Base-by-base conservation (phyloP, 2,113 vertebrate genomes). In the Notarius quadriscutis region DNA sequence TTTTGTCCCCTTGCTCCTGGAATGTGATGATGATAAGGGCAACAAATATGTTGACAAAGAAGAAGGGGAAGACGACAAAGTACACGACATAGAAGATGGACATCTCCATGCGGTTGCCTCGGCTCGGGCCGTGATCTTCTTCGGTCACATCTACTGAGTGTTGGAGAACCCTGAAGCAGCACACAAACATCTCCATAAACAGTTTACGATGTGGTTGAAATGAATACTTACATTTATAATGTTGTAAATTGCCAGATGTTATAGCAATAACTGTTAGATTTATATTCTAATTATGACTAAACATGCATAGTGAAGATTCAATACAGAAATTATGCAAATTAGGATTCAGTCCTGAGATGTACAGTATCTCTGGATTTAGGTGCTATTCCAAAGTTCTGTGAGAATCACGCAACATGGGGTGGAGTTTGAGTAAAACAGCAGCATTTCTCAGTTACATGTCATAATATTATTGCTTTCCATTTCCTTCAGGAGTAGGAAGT, bases 11-110 rank as follows among this genome's bases (percentile, higher is more conserved):
- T 92, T 99, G 98, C 89, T 99, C 98, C 94, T 99, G 98, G 94
- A 99, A 99, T 0, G 98, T 99, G 94, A 99, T 99, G 94, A 99
- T 99, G 93, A 99, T 99, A 84, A 99, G 96, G 92, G 98, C 98
- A 90, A 99, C 98, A 0, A 99, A 99, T 92, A 99, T 99, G 93
- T 99, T 99, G 92, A 99, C 98, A 0, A 99, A 99, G 94, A 99
- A 99, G 94, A 99, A 99, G 0, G 98, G 98, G 91, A 99, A 99
- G 91, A 99, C 98, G 80, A 99, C 98, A 25, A 99, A 99, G 93
- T 99, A 99, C 85, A 99, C 97, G 0, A 99, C 97, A 0, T 99
- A 99, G 94, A 99, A 99, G 89, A 99, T 95, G n/a, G 98, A 99
- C 98, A 99, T 99, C 94, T 99, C 98, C 98, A 99, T 99, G 86